These are phyloP conservation scores for Lepisosteus osseus DNA, from an alignment of 2,113 vertebrate species.

Conservation along the genomic window DNA sequence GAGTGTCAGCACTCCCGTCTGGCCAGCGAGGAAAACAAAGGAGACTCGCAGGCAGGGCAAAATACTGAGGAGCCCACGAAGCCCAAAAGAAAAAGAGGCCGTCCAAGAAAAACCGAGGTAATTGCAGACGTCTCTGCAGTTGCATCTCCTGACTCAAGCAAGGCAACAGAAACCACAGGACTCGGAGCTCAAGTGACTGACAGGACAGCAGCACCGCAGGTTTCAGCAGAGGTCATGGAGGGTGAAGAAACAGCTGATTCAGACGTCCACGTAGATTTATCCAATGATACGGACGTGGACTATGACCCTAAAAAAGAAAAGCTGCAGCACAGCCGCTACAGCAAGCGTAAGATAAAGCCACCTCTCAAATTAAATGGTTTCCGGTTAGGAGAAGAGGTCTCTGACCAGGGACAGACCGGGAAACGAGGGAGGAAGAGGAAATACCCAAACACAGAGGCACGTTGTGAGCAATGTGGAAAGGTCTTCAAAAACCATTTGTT, in stretches of 20 bases:
- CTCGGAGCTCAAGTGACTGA: too few species aligned
- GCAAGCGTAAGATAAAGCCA: slow-evolving; percentile 78
- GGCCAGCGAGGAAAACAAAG: background rate
- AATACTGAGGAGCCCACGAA: slow-evolving; percentile 5
- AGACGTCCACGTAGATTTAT: slow-evolving; percentile 28
- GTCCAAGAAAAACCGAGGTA: slow-evolving; percentile 69
- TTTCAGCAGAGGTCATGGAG: slow-evolving; percentile 36
- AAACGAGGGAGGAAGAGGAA: slow-evolving; percentile 73
- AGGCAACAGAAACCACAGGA: background rate
- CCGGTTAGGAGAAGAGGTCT: slow-evolving; percentile 69
- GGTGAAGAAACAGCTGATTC: slow-evolving; percentile 31
- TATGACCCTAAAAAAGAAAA: slow-evolving; percentile 49
- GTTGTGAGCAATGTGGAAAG: slow-evolving; percentile 88
- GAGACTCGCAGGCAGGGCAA: background rate
- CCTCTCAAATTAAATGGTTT: slow-evolving; percentile 84
- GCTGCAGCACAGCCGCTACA: slow-evolving; percentile 64
- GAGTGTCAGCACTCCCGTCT: slow-evolving; percentile 51
- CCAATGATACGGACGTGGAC: slow-evolving; percentile 65
- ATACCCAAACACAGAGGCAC: slow-evolving; percentile 68
- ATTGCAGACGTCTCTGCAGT: background rate
- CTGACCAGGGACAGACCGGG: slow-evolving; percentile 59
- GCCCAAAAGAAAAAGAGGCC: slow-evolving; percentile 80
- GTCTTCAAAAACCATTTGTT: slow-evolving; percentile 90
- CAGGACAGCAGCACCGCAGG: background rate
- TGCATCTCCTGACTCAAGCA: background rate